phyloP scores from a whole-genome alignment of 2,797 vertebrate genomes.

The Orestias chungarensis region DNA sequence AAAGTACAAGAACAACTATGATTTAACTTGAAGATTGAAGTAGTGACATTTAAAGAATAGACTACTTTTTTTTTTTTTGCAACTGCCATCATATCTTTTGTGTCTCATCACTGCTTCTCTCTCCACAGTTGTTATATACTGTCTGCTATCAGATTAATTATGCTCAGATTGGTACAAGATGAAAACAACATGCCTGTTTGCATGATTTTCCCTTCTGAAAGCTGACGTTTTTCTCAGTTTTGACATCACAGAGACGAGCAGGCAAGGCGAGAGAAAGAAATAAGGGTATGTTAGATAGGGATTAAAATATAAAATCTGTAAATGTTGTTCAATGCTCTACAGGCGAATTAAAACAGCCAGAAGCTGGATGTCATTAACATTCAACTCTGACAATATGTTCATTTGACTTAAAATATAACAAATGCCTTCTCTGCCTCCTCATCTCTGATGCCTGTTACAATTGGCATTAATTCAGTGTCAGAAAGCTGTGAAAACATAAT shows the following conservation, averaged over 20 bases:
- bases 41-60: constrained; percentile 18
- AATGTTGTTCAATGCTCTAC: constrained; percentile 29
- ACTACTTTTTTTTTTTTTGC: constrained; percentile 41
- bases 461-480: constrained; percentile 65
- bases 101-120: neutral
- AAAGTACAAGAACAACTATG: neutral
- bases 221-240: constrained; percentile 18
- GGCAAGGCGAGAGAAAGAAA: constrained; percentile 10
- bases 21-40: neutral
- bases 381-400: constrained; percentile 38
- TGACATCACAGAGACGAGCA: constrained; percentile 18
- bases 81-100: constrained; percentile 26
- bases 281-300: constrained; percentile 3
- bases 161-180: constrained; percentile 17
- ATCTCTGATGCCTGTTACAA: constrained; percentile 48
- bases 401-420: constrained; percentile 29
- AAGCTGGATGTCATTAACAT: constrained; percentile 41
- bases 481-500: constrained; percentile 71
- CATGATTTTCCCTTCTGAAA: constrained; percentile 24
- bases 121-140: too few species aligned
- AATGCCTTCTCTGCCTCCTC: constrained; percentile 44
- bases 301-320: neutral
- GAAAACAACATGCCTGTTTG: constrained; percentile 18
- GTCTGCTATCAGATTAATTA: neutral
- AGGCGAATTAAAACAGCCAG: constrained; percentile 52